Percentiles rank a stretch among this genome's conserved stretches.
Evolutionary conservation across 2,888 invertebrate genomes (phyloP).

Genomic region (Tetragnatha montana): DNA sequence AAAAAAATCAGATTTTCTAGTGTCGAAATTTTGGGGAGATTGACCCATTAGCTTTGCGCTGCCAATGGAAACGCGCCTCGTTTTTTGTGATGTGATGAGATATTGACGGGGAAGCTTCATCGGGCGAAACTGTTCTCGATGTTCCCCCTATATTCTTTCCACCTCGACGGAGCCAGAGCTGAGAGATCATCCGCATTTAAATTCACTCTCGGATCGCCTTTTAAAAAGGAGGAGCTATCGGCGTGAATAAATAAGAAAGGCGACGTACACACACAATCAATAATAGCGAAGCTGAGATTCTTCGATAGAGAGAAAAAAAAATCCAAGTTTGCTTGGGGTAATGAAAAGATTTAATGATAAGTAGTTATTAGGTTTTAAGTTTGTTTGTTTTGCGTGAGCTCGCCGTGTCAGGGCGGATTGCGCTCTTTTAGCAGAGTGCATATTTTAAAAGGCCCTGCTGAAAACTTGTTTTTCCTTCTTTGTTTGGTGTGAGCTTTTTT

Average conservation of each 20-base stretch:
- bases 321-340: neutral
- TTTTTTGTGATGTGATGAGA: no score
- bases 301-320: slow-evolving; percentile 2
- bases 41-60: no score
- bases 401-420: slow-evolving; percentile 4
- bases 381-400: slow-evolving; percentile 34
- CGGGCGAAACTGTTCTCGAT: no score
- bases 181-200: slow-evolving; percentile 26
- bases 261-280: neutral
- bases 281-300: slow-evolving; percentile 1
- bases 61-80: no score
- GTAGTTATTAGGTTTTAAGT: slow-evolving; percentile 46
- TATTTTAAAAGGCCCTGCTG: neutral
- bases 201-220: slow-evolving; percentile 41
- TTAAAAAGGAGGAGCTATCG: neutral
- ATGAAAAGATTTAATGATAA: slow-evolving; percentile 60
- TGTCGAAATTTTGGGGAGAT: no score
- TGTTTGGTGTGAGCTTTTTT: neutral
- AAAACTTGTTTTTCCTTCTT: neutral
- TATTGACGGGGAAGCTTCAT: no score
- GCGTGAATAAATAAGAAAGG: slow-evolving; percentile 39
- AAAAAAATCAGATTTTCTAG: no score
- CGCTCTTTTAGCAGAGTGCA: slow-evolving; percentile 3
- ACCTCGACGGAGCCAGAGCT: no score
- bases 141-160: no score